Conservation (phyloP, 2,113 vertebrate genomes). For the Mus musculus region GRCm39 chr5:26663001-26663500, state of each 20-base stretch:
- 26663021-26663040: accelerated
- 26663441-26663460: neutral
- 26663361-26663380: neutral
- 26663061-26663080: neutral
- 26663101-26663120: neutral
- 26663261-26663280: neutral
- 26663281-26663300: neutral
- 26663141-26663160: neutral
- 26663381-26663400: slow-evolving; percentile 13
- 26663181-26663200: neutral
- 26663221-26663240: neutral
- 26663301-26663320: neutral
- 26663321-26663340: neutral
- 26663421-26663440: neutral
- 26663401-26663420: slow-evolving; percentile 11
- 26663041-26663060: neutral
- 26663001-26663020: neutral
- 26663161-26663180: neutral
- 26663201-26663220: neutral
- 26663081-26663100: no score
- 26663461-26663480: slow-evolving; percentile 19
- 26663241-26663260: neutral
- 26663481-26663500: neutral
- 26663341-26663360: neutral
- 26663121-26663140: neutral